These are phyloP conservation scores for Taenaris catops DNA, from an alignment of 2,888 invertebrate genomes.

Conservation along the genomic window DNA sequence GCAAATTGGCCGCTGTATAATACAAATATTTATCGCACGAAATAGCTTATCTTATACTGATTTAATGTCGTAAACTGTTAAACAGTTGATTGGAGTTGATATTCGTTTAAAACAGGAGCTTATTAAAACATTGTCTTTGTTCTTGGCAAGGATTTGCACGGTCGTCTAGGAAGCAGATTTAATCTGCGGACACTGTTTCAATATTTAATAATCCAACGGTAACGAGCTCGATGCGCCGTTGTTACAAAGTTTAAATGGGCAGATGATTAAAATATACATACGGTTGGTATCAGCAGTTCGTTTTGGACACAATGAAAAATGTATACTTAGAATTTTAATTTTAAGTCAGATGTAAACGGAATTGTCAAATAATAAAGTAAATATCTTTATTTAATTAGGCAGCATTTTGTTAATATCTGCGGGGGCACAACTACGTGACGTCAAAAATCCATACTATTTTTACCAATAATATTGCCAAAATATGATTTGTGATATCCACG, in stretches of 20 bases:
- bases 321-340: too few species aligned
- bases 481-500: too few species aligned
- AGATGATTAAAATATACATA: conserved; percentile 32
- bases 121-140: conserved; percentile 54
- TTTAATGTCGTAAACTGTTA: conserved; percentile 8
- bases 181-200: conserved; percentile 67
- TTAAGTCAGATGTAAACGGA: too few species aligned
- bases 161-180: conserved; percentile 66
- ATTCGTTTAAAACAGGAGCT: conserved; percentile 45
- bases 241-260: conserved; percentile 75
- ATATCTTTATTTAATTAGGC: too few species aligned
- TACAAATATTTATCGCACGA: not conserved
- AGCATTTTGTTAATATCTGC: too few species aligned
- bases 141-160: conserved; percentile 35
- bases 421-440: too few species aligned
- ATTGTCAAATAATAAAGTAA: too few species aligned
- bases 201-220: conserved; percentile 76
- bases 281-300: too few species aligned
- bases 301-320: too few species aligned
- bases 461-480: too few species aligned
- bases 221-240: conserved; percentile 57
- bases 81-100: conserved; percentile 42
- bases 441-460: too few species aligned
- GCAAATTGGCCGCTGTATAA: too few species aligned
- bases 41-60: conserved; percentile 1